Evolutionary conservation across 2,888 invertebrate genomes (phyloP).

Genomic region (Heliconius aoede): DNA sequence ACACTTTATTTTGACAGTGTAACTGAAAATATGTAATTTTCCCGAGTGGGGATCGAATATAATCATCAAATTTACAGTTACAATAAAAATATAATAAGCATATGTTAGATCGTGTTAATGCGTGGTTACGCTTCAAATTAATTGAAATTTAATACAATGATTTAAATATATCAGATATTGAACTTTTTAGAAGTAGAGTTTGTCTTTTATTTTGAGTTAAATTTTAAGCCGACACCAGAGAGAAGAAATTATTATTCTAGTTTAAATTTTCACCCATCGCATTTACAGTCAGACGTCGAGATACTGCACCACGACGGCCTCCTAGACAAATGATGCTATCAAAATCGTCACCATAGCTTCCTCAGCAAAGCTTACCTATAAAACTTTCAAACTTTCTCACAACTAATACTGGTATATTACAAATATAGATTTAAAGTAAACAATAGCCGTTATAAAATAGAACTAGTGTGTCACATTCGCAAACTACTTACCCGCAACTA

Average conservation of each 20-base stretch:
- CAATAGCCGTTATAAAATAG: not conserved
- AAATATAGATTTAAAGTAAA: not conserved
- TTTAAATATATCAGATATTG: not conserved
- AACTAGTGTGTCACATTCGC: not conserved
- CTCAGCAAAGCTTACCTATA: not conserved
- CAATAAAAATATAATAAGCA: no score
- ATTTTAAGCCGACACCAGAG: no score
- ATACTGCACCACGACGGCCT: no score
- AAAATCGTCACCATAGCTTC: not conserved
- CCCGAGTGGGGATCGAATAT: no score
- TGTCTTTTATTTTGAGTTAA: not conserved
- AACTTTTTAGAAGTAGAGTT: not conserved
- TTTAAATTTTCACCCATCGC: no score
- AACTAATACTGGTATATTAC: not conserved
- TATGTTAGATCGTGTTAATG: not conserved
- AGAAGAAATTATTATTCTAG: no score
- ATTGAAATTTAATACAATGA: not conserved
- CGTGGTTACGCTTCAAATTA: not conserved
- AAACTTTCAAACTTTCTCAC: not conserved
- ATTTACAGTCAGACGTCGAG: no score
- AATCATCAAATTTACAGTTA: no score
- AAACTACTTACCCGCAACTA: slow-evolving; percentile 18
- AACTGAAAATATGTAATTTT: no score
- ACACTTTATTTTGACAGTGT: no score
- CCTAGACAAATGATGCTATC: no score